These are phyloP conservation scores for Anseranas semipalmata DNA, from an alignment of 2,113 vertebrate species.

Conservation along the genomic window DNA sequence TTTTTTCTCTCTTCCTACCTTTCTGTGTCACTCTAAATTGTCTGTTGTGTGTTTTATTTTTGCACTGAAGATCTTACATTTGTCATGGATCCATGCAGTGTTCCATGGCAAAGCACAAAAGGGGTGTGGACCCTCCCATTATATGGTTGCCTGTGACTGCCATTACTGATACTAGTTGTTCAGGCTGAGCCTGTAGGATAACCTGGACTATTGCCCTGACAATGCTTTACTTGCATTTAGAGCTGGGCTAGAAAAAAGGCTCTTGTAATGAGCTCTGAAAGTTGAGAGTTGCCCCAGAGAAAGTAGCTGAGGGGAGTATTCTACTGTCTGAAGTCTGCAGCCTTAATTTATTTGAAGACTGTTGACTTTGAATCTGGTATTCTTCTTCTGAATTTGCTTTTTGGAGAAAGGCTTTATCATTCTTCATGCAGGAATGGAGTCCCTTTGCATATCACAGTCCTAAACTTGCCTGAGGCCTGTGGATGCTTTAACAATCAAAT, in stretches of 20 bases:
- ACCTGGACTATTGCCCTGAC: background rate
- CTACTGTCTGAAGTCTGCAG: background rate
- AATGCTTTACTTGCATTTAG: background rate
- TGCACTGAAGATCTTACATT: background rate
- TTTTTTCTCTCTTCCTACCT: background rate
- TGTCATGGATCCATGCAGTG: background rate
- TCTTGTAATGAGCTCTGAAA: background rate
- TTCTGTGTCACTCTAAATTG: background rate
- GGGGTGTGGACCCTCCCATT: background rate
- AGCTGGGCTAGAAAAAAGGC: background rate
- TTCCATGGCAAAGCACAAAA: background rate
- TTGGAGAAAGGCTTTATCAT: background rate
- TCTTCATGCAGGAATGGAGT: background rate
- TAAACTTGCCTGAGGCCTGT: background rate
- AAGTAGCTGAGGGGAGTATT: background rate
- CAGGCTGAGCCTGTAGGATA: background rate
- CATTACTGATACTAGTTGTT: background rate
- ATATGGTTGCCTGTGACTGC: background rate
- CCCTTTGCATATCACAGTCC: background rate
- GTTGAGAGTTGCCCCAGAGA: accelerated
- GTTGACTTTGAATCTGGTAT: background rate
- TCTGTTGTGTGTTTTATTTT: background rate
- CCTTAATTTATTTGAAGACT: background rate
- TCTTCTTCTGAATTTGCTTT: background rate
- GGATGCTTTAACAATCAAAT: background rate